Base-by-base conservation (phyloP, 2,888 invertebrate species). In the Cryptocephalus primarius region DNA sequence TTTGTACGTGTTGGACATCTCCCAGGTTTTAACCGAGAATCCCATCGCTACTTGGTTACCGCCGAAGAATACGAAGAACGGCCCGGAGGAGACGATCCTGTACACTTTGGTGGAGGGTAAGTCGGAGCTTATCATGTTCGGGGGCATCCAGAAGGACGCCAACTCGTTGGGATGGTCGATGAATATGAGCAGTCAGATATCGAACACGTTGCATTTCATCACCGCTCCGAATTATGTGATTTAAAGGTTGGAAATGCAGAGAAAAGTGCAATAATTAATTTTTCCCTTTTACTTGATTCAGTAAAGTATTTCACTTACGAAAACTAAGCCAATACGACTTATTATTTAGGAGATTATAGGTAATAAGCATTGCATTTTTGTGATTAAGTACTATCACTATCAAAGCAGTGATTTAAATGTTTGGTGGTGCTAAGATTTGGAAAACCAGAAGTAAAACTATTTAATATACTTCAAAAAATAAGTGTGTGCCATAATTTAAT, bases 121-220 rank as follows among this genome's bases (percentile, higher is more conserved):
- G 64, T 90, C 90, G 9, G 95, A 96, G 73, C 71, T 96, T 32
- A 84, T 96, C 45, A 85, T 96, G 77, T 95, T 96, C 73, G 95
- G 95, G n/a, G 96, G 95, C 48, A 89, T 95, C 55, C 83, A 86
- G 60, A 89, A 88, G 66, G 86, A 88, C 65, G 76, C 78, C 47
- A 75, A 75, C 51, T 76, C 80, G 50, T 68, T 80, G 51, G 79
- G 69, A 6, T 57, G 59, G 43, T 60, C 64, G 10, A 62, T 64
- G 22, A 63, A 65, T 57, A 59, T 79, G 61, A 80, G 79, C 57
- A 81, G 80, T 63, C 79, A 82, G 70, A 85, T 86, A 62, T 85
- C 86, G 38, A 87, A 87, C 72, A 79, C 83, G 47, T 71, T 87
- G 62, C 82, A 86, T 74, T 84, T 85, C 66, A 79, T 87, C 56